Conservation (phyloP, 2,888 invertebrate genomes). For the Melanotus villosus region DNA sequence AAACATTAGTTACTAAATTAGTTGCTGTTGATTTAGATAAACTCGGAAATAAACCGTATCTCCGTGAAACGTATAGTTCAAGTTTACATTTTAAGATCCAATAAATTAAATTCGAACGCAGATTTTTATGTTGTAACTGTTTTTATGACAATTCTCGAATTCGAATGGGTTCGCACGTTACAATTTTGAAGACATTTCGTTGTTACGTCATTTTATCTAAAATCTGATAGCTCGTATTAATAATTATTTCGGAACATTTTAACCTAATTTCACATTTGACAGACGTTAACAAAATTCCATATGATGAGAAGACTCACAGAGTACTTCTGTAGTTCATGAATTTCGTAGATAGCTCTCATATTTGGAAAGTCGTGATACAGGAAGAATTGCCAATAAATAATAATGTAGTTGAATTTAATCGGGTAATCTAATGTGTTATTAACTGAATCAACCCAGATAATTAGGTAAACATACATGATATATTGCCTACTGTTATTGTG, state of each 20-base stretch:
- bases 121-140: neutral
- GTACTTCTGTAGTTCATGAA: neutral
- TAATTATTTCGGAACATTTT: conserved; percentile 18
- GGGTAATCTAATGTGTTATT: conserved; percentile 35
- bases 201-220: neutral
- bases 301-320: neutral
- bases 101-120: too few relatives aligned
- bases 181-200: conserved; percentile 3
- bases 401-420: conserved; percentile 28
- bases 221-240: neutral
- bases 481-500: conserved; percentile 25
- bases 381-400: conserved; percentile 36
- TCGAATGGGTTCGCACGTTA: conserved; percentile 10
- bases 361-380: conserved; percentile 33
- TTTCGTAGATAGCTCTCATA: conserved; percentile 19
- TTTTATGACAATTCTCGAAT: neutral
- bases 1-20: too few relatives aligned
- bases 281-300: conserved; percentile 6
- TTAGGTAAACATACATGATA: conserved; percentile 33
- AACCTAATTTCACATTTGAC: conserved; percentile 23
- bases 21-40: too few relatives aligned
- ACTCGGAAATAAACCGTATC: too few relatives aligned
- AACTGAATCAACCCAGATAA: conserved; percentile 33
- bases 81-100: too few relatives aligned
- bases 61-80: too few relatives aligned